Conservation (phyloP, 2,888 invertebrate genomes). For the Platypus cylindrus region DNA sequence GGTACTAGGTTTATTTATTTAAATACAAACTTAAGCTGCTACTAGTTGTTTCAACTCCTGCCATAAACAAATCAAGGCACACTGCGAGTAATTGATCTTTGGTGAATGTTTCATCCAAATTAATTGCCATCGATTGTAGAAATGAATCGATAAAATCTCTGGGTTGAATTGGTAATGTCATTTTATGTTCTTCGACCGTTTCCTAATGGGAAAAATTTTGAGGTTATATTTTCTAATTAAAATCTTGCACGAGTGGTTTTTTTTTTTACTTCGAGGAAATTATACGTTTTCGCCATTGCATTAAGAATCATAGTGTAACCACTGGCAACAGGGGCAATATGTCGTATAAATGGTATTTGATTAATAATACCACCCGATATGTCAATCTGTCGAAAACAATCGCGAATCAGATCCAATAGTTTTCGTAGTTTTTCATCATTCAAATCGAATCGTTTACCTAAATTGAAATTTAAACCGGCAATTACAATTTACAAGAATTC, state of each 20-base stretch:
- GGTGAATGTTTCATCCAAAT: constrained; percentile 35
- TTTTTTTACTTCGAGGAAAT: constrained; percentile 40
- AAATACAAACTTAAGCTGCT: constrained; percentile 38
- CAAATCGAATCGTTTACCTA: constrained; percentile 47
- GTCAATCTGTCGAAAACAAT: constrained; percentile 48
- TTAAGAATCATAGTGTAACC: constrained; percentile 46
- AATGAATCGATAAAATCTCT: constrained; percentile 55
- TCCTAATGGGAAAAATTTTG: constrained; percentile 35
- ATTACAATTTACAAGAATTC: not conserved
- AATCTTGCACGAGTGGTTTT: not conserved
- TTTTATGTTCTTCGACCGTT: constrained; percentile 41
- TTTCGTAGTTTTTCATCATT: constrained; percentile 42
- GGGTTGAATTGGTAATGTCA: constrained; percentile 35
- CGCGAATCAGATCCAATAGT: constrained; percentile 46
- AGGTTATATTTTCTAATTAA: no score
- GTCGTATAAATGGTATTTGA: constrained; percentile 54
- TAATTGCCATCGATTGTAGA: constrained; percentile 42
- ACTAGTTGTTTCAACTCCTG: constrained; percentile 57
- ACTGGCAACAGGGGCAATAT: constrained; percentile 46
- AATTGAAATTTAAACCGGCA: constrained; percentile 1
- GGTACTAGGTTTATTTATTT: no score
- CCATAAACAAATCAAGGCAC: constrained; percentile 55
- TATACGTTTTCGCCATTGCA: constrained; percentile 41
- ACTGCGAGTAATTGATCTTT: constrained; percentile 34
- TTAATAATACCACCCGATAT: constrained; percentile 57